These are phyloP conservation scores for Linnaemya tessellans DNA, from an alignment of 2,888 invertebrate species.

Conservation along the genomic window DNA sequence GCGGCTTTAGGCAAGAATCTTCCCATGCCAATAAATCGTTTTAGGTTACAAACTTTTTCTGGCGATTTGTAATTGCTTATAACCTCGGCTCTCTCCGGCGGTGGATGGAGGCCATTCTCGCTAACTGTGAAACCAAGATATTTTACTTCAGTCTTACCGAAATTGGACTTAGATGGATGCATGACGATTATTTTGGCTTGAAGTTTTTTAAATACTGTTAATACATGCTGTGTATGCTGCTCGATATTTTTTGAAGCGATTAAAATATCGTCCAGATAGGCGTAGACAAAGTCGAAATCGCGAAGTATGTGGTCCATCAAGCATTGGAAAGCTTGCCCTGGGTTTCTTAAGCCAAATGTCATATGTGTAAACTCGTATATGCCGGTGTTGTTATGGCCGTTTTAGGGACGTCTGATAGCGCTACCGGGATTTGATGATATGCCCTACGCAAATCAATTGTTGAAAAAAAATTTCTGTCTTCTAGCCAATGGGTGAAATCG, in stretches of 20 bases:
- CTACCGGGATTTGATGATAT: too few species aligned
- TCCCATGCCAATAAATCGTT: conserved; percentile 72
- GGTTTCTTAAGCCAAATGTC: too few species aligned
- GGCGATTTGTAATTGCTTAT: conserved; percentile 68
- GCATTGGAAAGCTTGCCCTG: too few species aligned
- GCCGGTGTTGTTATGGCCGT: conserved; percentile 66
- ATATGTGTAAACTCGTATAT: conserved; percentile 64
- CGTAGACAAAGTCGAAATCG: too few species aligned
- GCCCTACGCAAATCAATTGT: too few species aligned
- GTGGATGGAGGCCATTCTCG: conserved; percentile 54
- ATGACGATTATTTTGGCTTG: conserved; percentile 71
- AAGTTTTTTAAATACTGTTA: conserved; percentile 71
- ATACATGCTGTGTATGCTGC: conserved; percentile 73
- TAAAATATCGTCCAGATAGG: too few species aligned
- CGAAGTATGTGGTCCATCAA: too few species aligned
- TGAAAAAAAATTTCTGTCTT: too few species aligned
- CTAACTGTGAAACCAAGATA: conserved; percentile 68
- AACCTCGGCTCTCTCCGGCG: conserved; percentile 56
- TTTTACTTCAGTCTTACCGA: conserved; percentile 55
- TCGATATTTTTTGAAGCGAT: conserved; percentile 72
- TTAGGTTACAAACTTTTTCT: conserved; percentile 62
- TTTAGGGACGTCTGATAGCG: conserved; percentile 57
- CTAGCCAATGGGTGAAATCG: too few species aligned
- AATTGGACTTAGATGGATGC: conserved; percentile 70
- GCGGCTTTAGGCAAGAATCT: conserved; percentile 58